phyloP scores from a whole-genome alignment of 2,888 invertebrate species.

The Macaria liturata region DNA sequence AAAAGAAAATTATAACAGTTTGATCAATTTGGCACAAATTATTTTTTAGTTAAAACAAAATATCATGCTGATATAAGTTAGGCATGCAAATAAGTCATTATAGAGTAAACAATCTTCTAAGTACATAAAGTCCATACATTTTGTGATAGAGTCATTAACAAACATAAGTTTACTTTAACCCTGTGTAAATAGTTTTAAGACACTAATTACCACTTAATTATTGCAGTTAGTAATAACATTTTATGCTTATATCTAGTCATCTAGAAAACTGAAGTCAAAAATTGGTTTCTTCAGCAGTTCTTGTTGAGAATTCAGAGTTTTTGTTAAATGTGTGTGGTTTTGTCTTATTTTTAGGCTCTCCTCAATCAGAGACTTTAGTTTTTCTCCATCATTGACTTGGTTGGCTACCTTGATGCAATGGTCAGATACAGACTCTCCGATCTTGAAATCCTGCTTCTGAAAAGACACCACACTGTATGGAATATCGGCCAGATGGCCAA shows the following conservation, averaged over 20 bases:
- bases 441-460: slow-evolving; percentile 72
- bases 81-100: slow-evolving; percentile 2
- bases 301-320: slow-evolving; percentile 64
- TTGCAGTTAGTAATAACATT: not conserved
- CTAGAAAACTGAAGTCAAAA: slow-evolving; percentile 71
- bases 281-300: slow-evolving; percentile 53
- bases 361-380: slow-evolving; percentile 67
- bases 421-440: slow-evolving; percentile 70
- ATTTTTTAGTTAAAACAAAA: too few species aligned
- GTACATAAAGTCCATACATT: too few species aligned
- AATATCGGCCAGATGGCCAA: slow-evolving; percentile 60
- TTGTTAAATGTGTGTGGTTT: slow-evolving; percentile 56
- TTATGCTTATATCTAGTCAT: slow-evolving; percentile 40
- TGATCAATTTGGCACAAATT: slow-evolving; percentile 19
- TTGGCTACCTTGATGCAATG: slow-evolving; percentile 55
- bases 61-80: not conserved
- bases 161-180: too few species aligned
- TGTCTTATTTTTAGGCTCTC: slow-evolving; percentile 70
- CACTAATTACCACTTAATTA: slow-evolving; percentile 18
- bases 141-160: too few species aligned
- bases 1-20: slow-evolving; percentile 10
- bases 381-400: slow-evolving; percentile 53
- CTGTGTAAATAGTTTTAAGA: slow-evolving; percentile 7
- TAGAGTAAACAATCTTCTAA: not conserved
- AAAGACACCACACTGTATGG: slow-evolving; percentile 77